A percentile compares a stretch with the other conserved stretches of the same genome.
Conservation (phyloP, 2,797 vertebrate genomes). For the Thripadectes ignobilis region DNA sequence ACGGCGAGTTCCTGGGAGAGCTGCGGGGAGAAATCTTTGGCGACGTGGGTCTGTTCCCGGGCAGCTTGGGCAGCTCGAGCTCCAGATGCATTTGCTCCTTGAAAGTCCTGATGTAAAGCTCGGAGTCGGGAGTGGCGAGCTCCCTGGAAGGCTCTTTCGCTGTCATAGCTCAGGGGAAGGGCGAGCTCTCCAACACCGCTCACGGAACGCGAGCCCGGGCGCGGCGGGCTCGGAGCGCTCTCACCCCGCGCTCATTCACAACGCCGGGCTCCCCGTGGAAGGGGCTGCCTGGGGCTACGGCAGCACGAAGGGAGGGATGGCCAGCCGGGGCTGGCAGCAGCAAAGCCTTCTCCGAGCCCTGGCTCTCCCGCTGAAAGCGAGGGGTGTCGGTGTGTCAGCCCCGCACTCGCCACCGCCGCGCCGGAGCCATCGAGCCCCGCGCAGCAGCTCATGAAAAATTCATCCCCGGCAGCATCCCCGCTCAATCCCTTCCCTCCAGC, state of each 20-base stretch:
- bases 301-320: conserved; percentile 17
- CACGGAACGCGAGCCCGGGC: conserved; percentile 10
- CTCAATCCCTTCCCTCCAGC: conserved; percentile 64
- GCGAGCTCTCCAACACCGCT: conserved; percentile 30
- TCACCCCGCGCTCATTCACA: neutral
- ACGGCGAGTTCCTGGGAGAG: conserved; percentile 88
- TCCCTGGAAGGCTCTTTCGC: conserved; percentile 82
- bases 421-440: conserved; percentile 83
- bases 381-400: conserved; percentile 71
- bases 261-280: conserved; percentile 8
- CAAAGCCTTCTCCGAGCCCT: conserved; percentile 58
- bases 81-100: conserved; percentile 99
- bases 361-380: conserved; percentile 63
- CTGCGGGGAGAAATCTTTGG: conserved; percentile 96
- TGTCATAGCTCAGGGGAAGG: conserved; percentile 81
- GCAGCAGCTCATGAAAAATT: conserved; percentile 88
- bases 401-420: conserved; percentile 75
- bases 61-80: conserved; percentile 90
- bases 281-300: conserved; percentile 49
- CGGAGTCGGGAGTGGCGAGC: conserved; percentile 81
- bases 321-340: conserved; percentile 51
- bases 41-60: conserved; percentile 87
- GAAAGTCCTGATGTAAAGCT: conserved; percentile 94
- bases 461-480: conserved; percentile 68
- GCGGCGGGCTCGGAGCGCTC: too few relatives aligned